A percentile compares a stretch with the other conserved stretches of the same genome.
Evolutionary conservation across 2,888 invertebrate species (phyloP).

Genomic region (Hetaerina titia): DNA sequence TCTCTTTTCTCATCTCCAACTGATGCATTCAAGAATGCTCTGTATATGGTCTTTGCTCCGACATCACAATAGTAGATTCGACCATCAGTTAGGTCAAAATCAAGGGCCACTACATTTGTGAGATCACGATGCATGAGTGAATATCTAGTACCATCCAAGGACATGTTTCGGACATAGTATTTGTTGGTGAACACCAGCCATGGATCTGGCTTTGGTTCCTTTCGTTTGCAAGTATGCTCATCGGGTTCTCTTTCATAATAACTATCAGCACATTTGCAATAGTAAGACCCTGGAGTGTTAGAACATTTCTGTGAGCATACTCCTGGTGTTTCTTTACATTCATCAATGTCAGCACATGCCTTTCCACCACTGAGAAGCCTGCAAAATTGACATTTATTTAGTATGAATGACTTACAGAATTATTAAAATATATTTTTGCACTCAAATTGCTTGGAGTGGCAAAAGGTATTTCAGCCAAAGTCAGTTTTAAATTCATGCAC

Average conservation of each 20-base stretch:
- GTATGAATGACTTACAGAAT: not conserved
- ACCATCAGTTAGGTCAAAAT: conserved; percentile 91
- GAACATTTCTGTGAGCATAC: conserved; percentile 97
- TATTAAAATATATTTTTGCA: not conserved
- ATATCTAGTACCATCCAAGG: conserved; percentile 91
- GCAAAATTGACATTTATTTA: conserved; percentile 70
- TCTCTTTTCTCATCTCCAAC: conserved; percentile 83
- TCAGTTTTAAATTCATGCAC: too few species aligned
- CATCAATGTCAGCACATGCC: conserved; percentile 94
- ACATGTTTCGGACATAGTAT: conserved; percentile 98
- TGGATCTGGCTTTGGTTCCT: conserved; percentile 85
- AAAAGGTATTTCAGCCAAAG: too few species aligned
- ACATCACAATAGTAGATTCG: conserved; percentile 98
- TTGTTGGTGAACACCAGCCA: conserved; percentile 98
- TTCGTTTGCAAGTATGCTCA: conserved; percentile 93
- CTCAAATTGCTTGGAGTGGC: not conserved
- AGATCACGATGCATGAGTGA: conserved; percentile 95
- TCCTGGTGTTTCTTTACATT: conserved; percentile 91
- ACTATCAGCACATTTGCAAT: conserved; percentile 96
- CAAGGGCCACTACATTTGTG: conserved; percentile 97
- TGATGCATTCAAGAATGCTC: conserved; percentile 77
- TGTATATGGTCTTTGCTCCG: conserved; percentile 95
- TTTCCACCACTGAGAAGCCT: conserved; percentile 90
- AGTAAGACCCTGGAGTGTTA: conserved; percentile 96
- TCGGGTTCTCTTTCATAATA: conserved; percentile 93